Conservation (phyloP, 2,888 invertebrate species). For the Quadriops clusia region DNA sequence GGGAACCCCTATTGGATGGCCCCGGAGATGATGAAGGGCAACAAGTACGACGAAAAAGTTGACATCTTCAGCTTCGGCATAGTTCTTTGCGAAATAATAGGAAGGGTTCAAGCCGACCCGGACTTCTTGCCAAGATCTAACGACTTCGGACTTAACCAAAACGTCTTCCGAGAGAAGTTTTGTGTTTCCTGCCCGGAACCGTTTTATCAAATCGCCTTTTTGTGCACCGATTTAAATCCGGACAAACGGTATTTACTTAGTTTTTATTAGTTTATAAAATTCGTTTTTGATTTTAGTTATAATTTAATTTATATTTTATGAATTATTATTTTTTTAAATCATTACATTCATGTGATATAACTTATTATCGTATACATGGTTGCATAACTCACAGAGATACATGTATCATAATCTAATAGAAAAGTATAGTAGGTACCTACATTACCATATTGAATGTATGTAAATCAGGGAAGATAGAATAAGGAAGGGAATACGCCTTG, state of each 20-base stretch:
- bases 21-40: constrained; percentile 96
- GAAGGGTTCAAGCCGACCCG: constrained; percentile 89
- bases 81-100: constrained; percentile 90
- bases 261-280: not conserved
- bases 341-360: no score
- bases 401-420: no score
- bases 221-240: constrained; percentile 83
- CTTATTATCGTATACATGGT: no score
- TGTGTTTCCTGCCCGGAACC: constrained; percentile 74
- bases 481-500: no score
- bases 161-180: constrained; percentile 75
- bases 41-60: constrained; percentile 91
- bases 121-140: constrained; percentile 82
- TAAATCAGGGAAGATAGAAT: no score
- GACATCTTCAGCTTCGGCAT: constrained; percentile 95
- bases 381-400: no score
- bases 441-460: no score
- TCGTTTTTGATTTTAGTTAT: not conserved
- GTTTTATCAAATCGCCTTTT: constrained; percentile 78
- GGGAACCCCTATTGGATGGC: constrained; percentile 99
- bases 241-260: constrained; percentile 55
- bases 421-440: no score
- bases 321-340: no score
- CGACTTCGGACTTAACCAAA: constrained; percentile 86
- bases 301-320: not conserved